A percentile compares a stretch with the other conserved stretches of the same genome.
Evolutionary conservation across 2,113 vertebrate species (phyloP).

Genomic region (Prionailurus viverrinus): DNA sequence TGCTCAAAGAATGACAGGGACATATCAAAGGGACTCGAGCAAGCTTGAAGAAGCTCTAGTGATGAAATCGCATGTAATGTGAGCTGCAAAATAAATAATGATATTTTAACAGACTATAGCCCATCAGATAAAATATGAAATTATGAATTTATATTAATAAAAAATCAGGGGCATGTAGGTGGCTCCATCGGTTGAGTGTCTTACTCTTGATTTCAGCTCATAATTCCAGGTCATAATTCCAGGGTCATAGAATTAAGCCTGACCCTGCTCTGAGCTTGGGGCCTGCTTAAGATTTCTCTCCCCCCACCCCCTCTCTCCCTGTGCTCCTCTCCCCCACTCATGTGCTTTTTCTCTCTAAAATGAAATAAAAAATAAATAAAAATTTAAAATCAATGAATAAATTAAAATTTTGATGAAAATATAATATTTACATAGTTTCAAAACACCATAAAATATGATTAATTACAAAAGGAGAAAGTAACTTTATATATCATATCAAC

Average conservation of each 20-base stretch:
- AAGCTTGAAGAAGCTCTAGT: background rate
- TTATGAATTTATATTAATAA: background rate
- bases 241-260: too few species aligned
- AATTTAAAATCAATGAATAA: background rate
- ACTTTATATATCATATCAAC: background rate
- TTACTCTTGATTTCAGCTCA: too few species aligned
- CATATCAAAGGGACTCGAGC: background rate
- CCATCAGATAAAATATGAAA: background rate
- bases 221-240: too few species aligned
- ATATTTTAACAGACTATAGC: background rate
- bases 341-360: too few species aligned
- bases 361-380: too few species aligned
- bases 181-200: too few species aligned
- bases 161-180: too few species aligned
- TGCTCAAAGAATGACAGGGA: background rate
- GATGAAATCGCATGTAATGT: background rate
- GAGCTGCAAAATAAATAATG: slow-evolving; percentile 4
- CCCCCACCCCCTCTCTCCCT: too few species aligned
- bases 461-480: background rate
- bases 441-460: background rate
- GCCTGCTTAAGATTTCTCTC: too few species aligned
- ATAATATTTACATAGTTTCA: background rate
- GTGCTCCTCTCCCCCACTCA: too few species aligned
- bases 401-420: background rate
- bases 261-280: too few species aligned